These are phyloP conservation scores for Nasonia oneida DNA, from an alignment of 2,888 invertebrate genomes.

Conservation along the genomic window DNA sequence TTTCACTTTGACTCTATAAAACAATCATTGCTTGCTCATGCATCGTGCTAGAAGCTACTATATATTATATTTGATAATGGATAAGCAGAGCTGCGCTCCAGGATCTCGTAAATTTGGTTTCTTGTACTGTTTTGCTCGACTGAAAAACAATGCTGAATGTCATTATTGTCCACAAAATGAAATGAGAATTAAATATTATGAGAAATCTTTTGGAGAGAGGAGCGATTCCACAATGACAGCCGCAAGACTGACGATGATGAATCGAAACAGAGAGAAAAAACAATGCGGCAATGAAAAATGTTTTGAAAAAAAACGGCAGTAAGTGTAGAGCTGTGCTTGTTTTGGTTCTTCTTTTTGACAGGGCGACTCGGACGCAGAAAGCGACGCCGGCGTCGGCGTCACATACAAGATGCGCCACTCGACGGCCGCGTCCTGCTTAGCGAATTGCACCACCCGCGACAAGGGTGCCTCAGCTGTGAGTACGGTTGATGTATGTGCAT, in stretches of 20 bases:
- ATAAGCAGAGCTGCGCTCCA: conserved; percentile 13
- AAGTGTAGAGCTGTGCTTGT: conserved; percentile 77
- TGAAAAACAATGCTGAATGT: too few relatives aligned
- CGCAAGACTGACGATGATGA: conserved; percentile 9
- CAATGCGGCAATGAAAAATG: neutral
- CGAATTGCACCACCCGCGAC: conserved; percentile 77
- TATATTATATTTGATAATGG: neutral
- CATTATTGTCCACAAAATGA: neutral
- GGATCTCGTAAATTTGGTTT: neutral
- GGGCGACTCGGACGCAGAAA: conserved; percentile 78
- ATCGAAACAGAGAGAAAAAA: neutral
- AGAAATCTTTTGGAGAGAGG: neutral
- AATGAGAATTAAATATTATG: neutral
- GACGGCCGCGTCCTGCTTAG: conserved; percentile 78
- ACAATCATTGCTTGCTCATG: conserved; percentile 62
- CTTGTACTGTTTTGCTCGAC: neutral
- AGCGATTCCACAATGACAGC: conserved; percentile 10
- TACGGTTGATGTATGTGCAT: conserved; percentile 71
- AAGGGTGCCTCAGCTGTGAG: conserved; percentile 78
- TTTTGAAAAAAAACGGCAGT: conserved; percentile 66
- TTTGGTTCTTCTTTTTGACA: conserved; percentile 71
- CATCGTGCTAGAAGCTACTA: conserved; percentile 68
- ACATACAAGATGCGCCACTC: conserved; percentile 82
- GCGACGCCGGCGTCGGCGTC: conserved; percentile 84
- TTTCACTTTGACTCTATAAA: conserved; percentile 24